Conservation (phyloP, 2,113 vertebrate genomes). For the Zosterops japonicus region DNA sequence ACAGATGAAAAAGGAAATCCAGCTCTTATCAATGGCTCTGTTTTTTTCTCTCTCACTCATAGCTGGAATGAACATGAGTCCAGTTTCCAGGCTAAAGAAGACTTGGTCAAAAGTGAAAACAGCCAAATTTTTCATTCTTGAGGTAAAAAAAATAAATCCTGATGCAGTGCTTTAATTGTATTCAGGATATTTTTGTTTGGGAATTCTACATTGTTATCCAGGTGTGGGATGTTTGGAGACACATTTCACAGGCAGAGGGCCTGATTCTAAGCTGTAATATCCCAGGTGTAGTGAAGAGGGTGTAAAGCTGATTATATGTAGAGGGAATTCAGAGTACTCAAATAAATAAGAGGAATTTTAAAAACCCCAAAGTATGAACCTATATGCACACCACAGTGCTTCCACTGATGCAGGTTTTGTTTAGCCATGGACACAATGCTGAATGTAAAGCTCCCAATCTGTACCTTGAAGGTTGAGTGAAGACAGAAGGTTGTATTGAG, state of each 20-base stretch:
- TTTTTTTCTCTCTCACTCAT: not conserved
- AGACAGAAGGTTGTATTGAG: not conserved
- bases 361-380: not conserved
- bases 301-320: not conserved
- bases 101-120: constrained; percentile 97
- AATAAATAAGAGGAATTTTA: not conserved
- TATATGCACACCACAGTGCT: not conserved
- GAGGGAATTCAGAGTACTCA: not conserved
- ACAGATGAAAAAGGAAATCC: not conserved
- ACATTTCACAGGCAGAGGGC: not conserved
- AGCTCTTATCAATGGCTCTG: not conserved
- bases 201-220: not conserved
- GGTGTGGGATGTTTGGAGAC: not conserved
- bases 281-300: not conserved
- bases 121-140: constrained; percentile 93
- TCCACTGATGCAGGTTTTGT: not conserved
- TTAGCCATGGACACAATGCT: not conserved
- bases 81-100: constrained; percentile 92
- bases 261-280: not conserved
- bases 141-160: constrained; percentile 79
- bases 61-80: constrained; percentile 98
- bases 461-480: not conserved
- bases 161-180: not conserved
- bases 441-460: not conserved
- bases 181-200: not conserved